Evolutionary conservation across 2,797 vertebrate species (phyloP), one percentile per base, ranked within the genome.

Genomic region (Halcyon smyrnensis): DNA sequence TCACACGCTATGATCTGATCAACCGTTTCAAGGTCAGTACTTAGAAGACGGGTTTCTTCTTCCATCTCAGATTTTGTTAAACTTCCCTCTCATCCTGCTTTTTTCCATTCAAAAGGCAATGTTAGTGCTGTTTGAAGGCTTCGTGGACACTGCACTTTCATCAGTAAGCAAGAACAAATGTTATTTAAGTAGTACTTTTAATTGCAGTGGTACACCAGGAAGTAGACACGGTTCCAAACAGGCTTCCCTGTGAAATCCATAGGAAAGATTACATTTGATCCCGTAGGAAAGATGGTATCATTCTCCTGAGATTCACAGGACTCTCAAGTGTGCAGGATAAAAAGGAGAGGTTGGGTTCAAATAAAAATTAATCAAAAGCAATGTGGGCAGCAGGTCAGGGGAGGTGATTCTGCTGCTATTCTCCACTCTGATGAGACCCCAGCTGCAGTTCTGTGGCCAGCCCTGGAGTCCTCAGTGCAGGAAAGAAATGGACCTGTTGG

Each of bases 1-100:
- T 99, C 94, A 99, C 99, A 63, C 99, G 99, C 97, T 99, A 99
- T 36, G 99, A 99, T 97, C 94, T 99, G 94, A 99, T 99, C 95
- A 99, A 98, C 95, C 99, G 97, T 89, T 99, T 99, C 97, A 99
- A 99, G 99, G 99, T 99, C 97, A 97, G 98, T 97, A 77, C 39
- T 70, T 62, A 76, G 11, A 79, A 81, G 48, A 62, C 21, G 15
- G 7, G 19, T 50, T 9, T 56, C 32, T 87, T 84, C 9, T 28
- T 94, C 77, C 8, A 19, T 51, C 36, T 77, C 3, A 3, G 18
- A 50, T 64, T 85, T 87, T 77, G 64, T 67, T 64, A 7, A 69
- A 14, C 23, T 83, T 68, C 27, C 11, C 10, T 57, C 12, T 87
- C 25, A 30, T 76, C 25, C 39, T 91, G 27, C 9, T 77, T 85